These are phyloP conservation scores for Eilema griseolum DNA, from an alignment of 2,888 invertebrate species.

Conservation along the genomic window DNA sequence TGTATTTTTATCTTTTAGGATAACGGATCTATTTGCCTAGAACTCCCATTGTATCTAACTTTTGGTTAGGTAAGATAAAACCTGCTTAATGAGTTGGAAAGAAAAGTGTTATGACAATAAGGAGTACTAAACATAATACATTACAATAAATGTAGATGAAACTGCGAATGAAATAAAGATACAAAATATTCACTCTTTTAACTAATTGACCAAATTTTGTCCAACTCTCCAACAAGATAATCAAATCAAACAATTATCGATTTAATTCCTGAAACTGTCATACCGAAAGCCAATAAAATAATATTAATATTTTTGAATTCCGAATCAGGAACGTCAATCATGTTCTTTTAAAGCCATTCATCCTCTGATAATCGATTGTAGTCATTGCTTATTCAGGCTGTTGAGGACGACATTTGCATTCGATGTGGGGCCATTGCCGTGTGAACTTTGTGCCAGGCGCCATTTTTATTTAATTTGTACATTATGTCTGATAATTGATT, in stretches of 20 bases:
- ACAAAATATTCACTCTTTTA: neutral
- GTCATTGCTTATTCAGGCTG: constrained; percentile 52
- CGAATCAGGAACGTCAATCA: constrained; percentile 42
- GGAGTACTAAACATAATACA: neutral
- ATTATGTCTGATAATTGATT: constrained; percentile 50
- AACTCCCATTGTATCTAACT: too few species aligned
- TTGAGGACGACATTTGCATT: constrained; percentile 50
- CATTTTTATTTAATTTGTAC: constrained; percentile 49
- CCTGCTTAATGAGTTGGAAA: neutral
- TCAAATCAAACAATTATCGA: constrained; percentile 24
- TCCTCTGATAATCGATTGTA: constrained; percentile 45
- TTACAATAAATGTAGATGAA: neutral
- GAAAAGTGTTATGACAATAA: neutral
- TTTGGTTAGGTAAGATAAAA: too few species aligned
- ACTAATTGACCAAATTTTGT: neutral
- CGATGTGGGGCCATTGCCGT: constrained; percentile 18
- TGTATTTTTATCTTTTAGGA: neutral
- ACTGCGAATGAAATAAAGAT: neutral
- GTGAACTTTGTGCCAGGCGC: constrained; percentile 27
- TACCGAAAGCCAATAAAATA: constrained; percentile 41
- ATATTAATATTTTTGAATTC: constrained; percentile 41
- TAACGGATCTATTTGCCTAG: too few species aligned
- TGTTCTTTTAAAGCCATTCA: constrained; percentile 48
- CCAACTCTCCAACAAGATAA: constrained; percentile 1
- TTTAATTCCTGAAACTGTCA: constrained; percentile 30